Conservation (phyloP, 2,888 invertebrate species). For the Eudasyphora cyanicolor region DNA sequence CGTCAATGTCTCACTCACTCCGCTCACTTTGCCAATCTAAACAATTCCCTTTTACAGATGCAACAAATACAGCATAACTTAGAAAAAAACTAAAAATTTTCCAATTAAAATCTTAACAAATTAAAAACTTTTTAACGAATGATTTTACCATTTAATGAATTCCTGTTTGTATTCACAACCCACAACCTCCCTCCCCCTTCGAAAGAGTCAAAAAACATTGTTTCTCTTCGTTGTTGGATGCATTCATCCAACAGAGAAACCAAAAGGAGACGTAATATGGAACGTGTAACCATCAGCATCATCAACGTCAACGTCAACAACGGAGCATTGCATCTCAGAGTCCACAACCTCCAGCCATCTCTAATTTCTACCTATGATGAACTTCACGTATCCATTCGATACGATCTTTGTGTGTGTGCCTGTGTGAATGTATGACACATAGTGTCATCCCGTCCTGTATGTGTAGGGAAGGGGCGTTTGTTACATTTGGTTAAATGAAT, state of each 20-base stretch:
- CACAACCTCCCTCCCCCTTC: too few relatives aligned
- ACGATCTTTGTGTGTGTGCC: slow-evolving; percentile 18
- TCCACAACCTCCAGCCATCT: background rate
- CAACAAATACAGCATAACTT: background rate
- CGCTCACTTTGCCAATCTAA: background rate
- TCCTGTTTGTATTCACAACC: slow-evolving; percentile 25
- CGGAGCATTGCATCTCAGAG: background rate
- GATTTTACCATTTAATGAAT: slow-evolving; percentile 52
- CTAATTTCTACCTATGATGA: slow-evolving; percentile 15
- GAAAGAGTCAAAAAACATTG: slow-evolving; percentile 21
- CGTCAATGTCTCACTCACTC: background rate
- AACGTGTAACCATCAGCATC: background rate
- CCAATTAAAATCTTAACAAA: slow-evolving; percentile 57
- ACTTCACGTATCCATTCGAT: slow-evolving; percentile 17
- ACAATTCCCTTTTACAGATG: background rate
- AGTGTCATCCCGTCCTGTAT: slow-evolving; percentile 40
- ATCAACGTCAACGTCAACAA: background rate
- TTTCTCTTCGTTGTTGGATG: background rate
- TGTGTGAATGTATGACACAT: slow-evolving; percentile 43
- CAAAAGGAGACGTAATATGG: background rate
- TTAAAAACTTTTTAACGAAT: slow-evolving; percentile 62
- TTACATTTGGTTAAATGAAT: slow-evolving; percentile 50
- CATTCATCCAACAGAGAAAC: background rate
- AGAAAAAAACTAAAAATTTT: slow-evolving; percentile 33
- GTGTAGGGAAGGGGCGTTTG: too few relatives aligned